A percentile compares a stretch with the other conserved stretches of the same genome.
phyloP scores from a whole-genome alignment of 2,797 vertebrate species.

The Macroramphosus scolopax region DNA sequence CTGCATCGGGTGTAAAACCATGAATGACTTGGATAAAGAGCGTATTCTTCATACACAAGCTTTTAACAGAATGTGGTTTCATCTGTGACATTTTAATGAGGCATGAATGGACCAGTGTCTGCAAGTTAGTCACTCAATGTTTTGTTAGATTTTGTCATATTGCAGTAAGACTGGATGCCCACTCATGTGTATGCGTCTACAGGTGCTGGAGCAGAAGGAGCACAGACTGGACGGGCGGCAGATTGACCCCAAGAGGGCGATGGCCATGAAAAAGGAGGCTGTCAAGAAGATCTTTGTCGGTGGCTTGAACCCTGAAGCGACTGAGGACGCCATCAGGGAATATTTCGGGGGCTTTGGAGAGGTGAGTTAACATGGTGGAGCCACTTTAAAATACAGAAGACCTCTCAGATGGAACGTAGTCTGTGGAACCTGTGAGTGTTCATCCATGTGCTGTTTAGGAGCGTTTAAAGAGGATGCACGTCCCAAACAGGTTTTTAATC shows the following conservation, averaged over 20 bases:
- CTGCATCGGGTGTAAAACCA: too few relatives aligned
- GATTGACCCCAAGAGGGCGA: slow-evolving; percentile 97
- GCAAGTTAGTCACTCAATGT: too few relatives aligned
- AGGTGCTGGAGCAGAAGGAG: slow-evolving; percentile 96
- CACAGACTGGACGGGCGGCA: slow-evolving; percentile 94
- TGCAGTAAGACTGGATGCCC: too few relatives aligned
- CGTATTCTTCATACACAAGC: too few relatives aligned
- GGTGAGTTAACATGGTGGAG: slow-evolving; percentile 70
- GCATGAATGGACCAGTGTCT: too few relatives aligned
- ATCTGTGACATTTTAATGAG: too few relatives aligned
- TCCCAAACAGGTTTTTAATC: too few relatives aligned
- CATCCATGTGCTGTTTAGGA: background rate
- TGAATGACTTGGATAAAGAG: too few relatives aligned
- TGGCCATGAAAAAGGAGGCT: slow-evolving; percentile 98
- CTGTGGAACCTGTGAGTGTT: background rate
- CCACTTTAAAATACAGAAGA: accelerated
- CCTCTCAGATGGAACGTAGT: too few relatives aligned
- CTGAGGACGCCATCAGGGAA: slow-evolving; percentile 93
- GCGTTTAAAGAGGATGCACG: too few relatives aligned
- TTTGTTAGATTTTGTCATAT: too few relatives aligned
- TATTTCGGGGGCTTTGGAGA: slow-evolving; percentile 94
- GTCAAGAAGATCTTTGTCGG: slow-evolving; percentile 99
- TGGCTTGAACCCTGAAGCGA: slow-evolving; percentile 94
- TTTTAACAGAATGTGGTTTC: too few relatives aligned
- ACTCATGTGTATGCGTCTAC: slow-evolving; percentile 20